Evolutionary conservation across 2,797 vertebrate genomes (phyloP).

Genomic region (Poeciliopsis presidionis): DNA sequence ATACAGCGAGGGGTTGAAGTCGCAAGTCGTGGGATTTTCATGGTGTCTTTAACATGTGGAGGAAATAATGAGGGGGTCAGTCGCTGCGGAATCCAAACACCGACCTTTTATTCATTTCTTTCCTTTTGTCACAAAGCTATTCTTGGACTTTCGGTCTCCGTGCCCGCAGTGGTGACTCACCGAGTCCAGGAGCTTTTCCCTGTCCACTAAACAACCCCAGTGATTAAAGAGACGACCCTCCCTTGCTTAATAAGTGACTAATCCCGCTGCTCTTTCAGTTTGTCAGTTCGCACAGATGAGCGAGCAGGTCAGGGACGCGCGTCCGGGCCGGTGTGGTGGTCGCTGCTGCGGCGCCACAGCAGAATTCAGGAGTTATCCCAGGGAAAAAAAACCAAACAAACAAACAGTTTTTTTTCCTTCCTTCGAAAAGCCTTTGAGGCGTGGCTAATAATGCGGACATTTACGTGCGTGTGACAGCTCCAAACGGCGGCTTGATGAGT

Average conservation of each 20-base stretch:
- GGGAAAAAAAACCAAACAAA: no score
- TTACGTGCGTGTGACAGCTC: not conserved
- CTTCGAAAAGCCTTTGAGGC: not conserved
- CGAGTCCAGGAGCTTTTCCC: constrained; percentile 11
- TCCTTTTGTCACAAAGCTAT: not conserved
- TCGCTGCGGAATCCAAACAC: constrained; percentile 11
- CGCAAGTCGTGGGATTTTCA: not conserved
- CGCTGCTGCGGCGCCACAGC: no score
- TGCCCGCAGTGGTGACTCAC: constrained; percentile 2
- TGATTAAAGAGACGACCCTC: constrained; percentile 61
- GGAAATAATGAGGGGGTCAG: constrained; percentile 19
- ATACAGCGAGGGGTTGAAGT: not conserved
- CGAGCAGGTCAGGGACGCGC: constrained; percentile 45
- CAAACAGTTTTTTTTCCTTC: not conserved
- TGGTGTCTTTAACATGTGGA: not conserved
- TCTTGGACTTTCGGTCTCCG: not conserved
- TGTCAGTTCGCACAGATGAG: constrained; percentile 71
- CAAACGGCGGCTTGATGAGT: not conserved
- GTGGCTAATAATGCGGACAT: not conserved
- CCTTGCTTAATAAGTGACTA: constrained; percentile 62
- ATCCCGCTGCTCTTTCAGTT: constrained; percentile 69
- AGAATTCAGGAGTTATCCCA: not conserved
- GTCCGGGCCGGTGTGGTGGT: constrained; percentile 38
- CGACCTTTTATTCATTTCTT: not conserved
- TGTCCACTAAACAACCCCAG: constrained; percentile 49